Percentiles rank a stretch among this genome's conserved stretches.
These are phyloP conservation scores for Pleuronectes platessa DNA, from an alignment of 2,113 vertebrate genomes.

Conservation along the genomic window DNA sequence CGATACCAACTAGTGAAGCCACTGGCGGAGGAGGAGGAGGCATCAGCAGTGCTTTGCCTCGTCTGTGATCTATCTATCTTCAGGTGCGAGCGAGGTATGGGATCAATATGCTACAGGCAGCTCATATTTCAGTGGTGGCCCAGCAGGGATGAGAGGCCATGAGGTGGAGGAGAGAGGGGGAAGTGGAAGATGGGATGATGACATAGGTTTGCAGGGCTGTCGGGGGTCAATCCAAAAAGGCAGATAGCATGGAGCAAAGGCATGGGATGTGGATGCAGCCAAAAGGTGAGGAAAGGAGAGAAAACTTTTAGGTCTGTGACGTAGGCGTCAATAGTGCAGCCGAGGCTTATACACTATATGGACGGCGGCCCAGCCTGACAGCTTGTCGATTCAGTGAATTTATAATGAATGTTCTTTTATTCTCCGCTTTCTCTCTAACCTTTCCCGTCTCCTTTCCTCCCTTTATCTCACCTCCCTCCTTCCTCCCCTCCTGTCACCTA, in stretches of 20 bases:
- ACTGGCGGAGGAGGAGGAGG: slow-evolving; percentile 35
- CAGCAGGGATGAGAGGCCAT: slow-evolving; percentile 41
- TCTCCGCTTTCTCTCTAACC: slow-evolving; percentile 70
- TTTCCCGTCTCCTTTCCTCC: slow-evolving; percentile 60
- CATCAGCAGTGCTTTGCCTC: slow-evolving; percentile 45
- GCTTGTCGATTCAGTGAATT: slow-evolving; percentile 79
- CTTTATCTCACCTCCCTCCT: slow-evolving; percentile 37
- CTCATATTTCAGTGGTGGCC: slow-evolving; percentile 71
- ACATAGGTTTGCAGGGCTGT: slow-evolving; percentile 50
- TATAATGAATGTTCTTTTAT: slow-evolving; percentile 77
- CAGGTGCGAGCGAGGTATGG: slow-evolving; percentile 53
- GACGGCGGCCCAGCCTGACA: slow-evolving; percentile 65
- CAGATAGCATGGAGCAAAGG: slow-evolving; percentile 20
- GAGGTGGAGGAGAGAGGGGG: slow-evolving; percentile 1
- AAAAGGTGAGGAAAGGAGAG: slow-evolving; percentile 52
- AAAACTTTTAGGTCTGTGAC: slow-evolving; percentile 43
- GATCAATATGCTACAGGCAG: slow-evolving; percentile 75
- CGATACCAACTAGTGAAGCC: slow-evolving; percentile 50
- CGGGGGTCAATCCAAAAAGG: slow-evolving; percentile 25
- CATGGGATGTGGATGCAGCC: slow-evolving; percentile 36
- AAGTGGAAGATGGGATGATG: slow-evolving; percentile 67
- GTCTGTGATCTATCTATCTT: slow-evolving; percentile 73
- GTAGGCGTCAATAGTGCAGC: slow-evolving; percentile 58
- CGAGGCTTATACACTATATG: slow-evolving; percentile 45
- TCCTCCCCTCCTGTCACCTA: slow-evolving; percentile 38